Evolutionary conservation across 1,140 invertebrate genomes (phyloP).

Genomic region (Liolophura sinensis): DNA sequence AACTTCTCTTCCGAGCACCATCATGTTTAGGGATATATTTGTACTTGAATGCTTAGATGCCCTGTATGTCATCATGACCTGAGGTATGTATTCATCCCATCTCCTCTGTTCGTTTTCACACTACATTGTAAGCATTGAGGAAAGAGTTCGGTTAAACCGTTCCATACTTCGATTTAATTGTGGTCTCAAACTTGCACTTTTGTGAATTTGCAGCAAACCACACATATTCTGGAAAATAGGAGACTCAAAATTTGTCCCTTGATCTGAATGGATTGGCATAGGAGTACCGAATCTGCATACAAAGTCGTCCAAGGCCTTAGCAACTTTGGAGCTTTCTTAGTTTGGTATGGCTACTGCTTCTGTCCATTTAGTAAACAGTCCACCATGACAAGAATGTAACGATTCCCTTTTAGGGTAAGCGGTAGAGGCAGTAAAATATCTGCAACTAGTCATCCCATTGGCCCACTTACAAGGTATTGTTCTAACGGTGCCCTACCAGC

Average conservation of each 20-base stretch:
- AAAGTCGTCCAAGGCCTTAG: constrained; percentile 19
- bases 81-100: constrained; percentile 24
- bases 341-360: constrained; percentile 29
- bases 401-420: constrained; percentile 20
- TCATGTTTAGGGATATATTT: constrained; percentile 19
- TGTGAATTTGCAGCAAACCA: constrained; percentile 22
- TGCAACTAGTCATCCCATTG: constrained; percentile 9
- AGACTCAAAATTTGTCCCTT: constrained; percentile 23
- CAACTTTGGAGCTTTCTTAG: constrained; percentile 21
- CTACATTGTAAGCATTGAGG: constrained; percentile 11
- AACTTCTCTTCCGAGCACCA: constrained; percentile 29
- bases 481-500: constrained; percentile 1
- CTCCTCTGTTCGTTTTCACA: constrained; percentile 13
- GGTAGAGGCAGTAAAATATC: constrained; percentile 36
- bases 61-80: too few species aligned
- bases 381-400: constrained; percentile 28
- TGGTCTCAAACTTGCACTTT: constrained; percentile 38
- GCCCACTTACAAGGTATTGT: constrained; percentile 6
- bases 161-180: constrained; percentile 42
- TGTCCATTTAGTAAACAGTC: constrained; percentile 30
- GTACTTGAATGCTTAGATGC: too few species aligned
- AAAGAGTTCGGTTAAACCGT: constrained; percentile 25
- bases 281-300: constrained; percentile 25
- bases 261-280: constrained; percentile 18
- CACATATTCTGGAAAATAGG: constrained; percentile 17